These are phyloP conservation scores for Muscidifurax raptorellus DNA, from an alignment of 1,140 invertebrate species.

Conservation along the genomic window DNA sequence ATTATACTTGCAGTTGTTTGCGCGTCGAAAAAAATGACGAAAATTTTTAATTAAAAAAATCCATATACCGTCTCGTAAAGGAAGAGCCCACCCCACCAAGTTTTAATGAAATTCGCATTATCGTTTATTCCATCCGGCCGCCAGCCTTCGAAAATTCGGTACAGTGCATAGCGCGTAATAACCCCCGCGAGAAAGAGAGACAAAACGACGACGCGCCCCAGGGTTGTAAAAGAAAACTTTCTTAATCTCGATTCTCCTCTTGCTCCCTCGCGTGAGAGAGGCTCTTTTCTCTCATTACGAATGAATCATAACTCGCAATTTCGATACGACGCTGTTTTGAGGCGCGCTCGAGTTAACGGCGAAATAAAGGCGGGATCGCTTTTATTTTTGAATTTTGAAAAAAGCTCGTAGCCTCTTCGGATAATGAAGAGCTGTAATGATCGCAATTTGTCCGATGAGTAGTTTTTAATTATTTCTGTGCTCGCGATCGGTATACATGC, in stretches of 20 bases:
- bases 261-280: neutral
- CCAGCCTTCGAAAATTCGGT: conserved; percentile 26
- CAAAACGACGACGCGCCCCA: conserved; percentile 10
- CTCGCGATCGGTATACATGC: no score
- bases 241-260: conserved; percentile 32
- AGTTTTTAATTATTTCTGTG: neutral
- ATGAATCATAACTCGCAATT: conserved; percentile 38
- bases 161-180: neutral
- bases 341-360: no score
- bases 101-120: conserved; percentile 48
- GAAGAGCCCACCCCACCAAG: neutral
- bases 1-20: neutral
- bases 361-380: neutral
- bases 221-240: conserved; percentile 45
- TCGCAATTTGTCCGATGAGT: neutral
- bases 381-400: neutral
- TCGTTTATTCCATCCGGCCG: neutral
- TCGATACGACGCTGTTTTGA: neutral
- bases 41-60: conserved; percentile 47
- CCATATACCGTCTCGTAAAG: no score
- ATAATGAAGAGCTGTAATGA: no score
- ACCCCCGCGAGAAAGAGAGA: neutral
- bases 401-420: neutral
- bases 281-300: conserved; percentile 11
- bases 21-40: neutral